A percentile compares a stretch with the other conserved stretches of the same genome.
Conservation (phyloP, 2,113 vertebrate species). For the Boleophthalmus pectinirostris region DNA sequence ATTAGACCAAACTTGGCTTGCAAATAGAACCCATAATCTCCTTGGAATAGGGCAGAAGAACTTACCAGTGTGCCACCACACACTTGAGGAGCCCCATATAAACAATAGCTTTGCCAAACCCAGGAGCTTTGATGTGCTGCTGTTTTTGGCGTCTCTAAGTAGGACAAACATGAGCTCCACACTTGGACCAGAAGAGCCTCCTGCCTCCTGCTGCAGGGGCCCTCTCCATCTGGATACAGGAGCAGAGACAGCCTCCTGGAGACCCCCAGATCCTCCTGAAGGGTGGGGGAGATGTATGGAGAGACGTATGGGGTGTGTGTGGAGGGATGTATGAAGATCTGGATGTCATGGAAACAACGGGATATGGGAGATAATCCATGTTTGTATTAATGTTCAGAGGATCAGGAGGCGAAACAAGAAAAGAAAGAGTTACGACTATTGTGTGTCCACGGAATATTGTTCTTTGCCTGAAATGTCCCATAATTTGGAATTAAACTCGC, state of each 20-base stretch:
- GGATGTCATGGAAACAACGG: background rate
- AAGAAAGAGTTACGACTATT: too few species aligned
- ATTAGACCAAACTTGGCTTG: too few species aligned
- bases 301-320: too few species aligned
- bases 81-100: background rate
- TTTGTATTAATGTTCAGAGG: too few species aligned
- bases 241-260: slow-evolving; percentile 41
- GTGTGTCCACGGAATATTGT: too few species aligned
- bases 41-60: background rate
- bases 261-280: slow-evolving; percentile 25
- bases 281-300: background rate
- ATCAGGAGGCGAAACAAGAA: too few species aligned
- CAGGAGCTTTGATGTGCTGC: slow-evolving; percentile 31
- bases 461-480: too few species aligned
- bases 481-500: too few species aligned
- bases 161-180: slow-evolving; percentile 53
- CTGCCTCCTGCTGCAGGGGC: slow-evolving; percentile 43
- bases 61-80: background rate
- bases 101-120: background rate
- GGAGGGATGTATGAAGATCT: background rate
- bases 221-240: slow-evolving; percentile 55
- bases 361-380: too few species aligned
- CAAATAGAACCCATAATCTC: background rate
- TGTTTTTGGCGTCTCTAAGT: slow-evolving; percentile 41
- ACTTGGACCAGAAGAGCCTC: slow-evolving; percentile 47